phyloP scores from a whole-genome alignment of 1,140 invertebrate species.

The Parasteatoda tepidariorum region DNA sequence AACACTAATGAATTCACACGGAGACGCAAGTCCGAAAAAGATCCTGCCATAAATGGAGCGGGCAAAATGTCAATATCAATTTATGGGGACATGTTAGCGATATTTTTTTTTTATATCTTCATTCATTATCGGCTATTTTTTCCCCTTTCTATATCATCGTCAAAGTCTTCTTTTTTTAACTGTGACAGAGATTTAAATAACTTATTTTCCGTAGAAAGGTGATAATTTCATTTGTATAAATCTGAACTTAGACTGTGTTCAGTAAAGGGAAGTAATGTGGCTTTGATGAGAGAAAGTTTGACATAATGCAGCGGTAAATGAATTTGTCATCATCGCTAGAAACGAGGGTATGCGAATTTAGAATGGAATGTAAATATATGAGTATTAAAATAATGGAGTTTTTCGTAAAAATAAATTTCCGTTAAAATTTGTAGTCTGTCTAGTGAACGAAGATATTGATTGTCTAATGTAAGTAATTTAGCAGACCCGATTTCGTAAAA shows the following conservation, averaged over 20 bases:
- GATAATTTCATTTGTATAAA: background rate
- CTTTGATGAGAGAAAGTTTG: too few relatives aligned
- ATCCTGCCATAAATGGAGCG: conserved; percentile 6
- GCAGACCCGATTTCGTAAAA: too few relatives aligned
- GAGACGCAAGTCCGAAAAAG: background rate
- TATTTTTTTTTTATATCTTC: background rate
- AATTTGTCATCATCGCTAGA: too few relatives aligned
- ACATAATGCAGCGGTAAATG: too few relatives aligned
- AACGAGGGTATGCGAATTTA: too few relatives aligned
- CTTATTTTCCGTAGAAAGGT: background rate
- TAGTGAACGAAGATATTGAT: too few relatives aligned
- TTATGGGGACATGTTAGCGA: background rate
- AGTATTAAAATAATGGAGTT: too few relatives aligned
- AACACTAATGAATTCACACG: conserved; percentile 33
- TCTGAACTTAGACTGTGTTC: background rate
- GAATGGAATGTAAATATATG: too few relatives aligned
- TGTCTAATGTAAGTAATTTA: too few relatives aligned
- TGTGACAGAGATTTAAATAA: background rate
- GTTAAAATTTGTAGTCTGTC: too few relatives aligned
- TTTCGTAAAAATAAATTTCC: too few relatives aligned
- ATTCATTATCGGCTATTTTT: background rate
- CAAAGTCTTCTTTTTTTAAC: background rate
- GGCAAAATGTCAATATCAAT: conserved; percentile 34
- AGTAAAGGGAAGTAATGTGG: too few relatives aligned
- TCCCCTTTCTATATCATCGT: background rate